Conservation (phyloP, 2,888 invertebrate species). For the Mythimna pallens region DNA sequence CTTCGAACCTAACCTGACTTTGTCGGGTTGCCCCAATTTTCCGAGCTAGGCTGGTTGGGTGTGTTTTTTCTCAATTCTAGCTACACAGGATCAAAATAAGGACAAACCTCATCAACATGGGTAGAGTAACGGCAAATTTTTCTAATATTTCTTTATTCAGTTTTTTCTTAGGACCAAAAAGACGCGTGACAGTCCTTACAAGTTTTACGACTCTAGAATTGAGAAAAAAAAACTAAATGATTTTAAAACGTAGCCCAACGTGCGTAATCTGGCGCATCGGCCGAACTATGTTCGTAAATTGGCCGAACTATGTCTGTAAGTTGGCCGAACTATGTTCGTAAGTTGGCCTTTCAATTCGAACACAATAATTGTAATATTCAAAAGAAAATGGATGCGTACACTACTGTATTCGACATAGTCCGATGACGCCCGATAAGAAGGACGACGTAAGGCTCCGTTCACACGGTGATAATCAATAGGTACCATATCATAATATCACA, state of each 20-base stretch:
- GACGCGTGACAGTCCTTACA: conserved; percentile 70
- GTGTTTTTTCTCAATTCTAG: conserved; percentile 79
- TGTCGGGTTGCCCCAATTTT: background rate
- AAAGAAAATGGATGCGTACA: background rate
- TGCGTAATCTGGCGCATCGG: background rate
- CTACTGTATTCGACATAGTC: no score
- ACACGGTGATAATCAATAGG: background rate
- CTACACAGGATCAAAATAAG: conserved; percentile 63
- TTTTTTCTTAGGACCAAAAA: conserved; percentile 66
- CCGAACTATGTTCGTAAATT: background rate
- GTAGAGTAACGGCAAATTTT: conserved; percentile 73
- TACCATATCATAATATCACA: background rate
- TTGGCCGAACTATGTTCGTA: background rate
- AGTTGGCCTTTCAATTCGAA: background rate
- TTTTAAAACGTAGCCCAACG: background rate
- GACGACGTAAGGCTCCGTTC: background rate
- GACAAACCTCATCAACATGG: conserved; percentile 82
- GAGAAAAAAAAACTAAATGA: conserved; percentile 74
- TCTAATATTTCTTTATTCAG: conserved; percentile 78
- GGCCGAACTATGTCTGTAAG: background rate
- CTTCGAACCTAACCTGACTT: background rate
- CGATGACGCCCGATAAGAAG: no score
- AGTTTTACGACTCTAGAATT: conserved; percentile 81
- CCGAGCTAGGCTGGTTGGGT: background rate
- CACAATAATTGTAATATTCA: no score